Conservation (phyloP, 1,140 invertebrate species). For the Aradophagus sp. region DNA sequence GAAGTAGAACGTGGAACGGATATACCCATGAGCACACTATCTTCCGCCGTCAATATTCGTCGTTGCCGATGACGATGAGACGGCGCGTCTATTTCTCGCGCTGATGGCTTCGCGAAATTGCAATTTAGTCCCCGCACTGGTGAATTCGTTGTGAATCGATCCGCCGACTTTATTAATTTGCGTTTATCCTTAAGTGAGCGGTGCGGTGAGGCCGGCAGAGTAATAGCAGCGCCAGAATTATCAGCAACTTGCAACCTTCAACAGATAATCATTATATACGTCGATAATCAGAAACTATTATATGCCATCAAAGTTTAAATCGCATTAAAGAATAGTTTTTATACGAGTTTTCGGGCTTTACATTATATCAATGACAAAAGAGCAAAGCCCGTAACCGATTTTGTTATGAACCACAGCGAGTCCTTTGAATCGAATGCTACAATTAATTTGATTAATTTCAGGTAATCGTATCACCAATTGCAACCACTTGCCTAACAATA, state of each 20-base stretch:
- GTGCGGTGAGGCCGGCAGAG: conserved; percentile 21
- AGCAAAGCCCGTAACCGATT: no score
- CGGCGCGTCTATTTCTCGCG: conserved; percentile 28
- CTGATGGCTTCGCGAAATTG: conserved; percentile 53
- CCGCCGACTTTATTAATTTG: conserved; percentile 46
- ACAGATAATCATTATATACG: no score
- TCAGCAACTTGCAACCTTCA: conserved; percentile 47
- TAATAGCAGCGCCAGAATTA: conserved; percentile 30
- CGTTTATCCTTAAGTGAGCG: conserved; percentile 48
- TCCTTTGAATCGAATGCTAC: no score
- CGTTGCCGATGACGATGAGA: conserved; percentile 43
- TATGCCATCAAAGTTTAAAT: no score
- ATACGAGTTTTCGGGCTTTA: no score
- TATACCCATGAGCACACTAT: conserved; percentile 44
- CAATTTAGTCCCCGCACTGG: conserved; percentile 37
- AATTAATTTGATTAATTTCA: no score
- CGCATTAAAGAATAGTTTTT: no score
- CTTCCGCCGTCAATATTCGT: conserved; percentile 37
- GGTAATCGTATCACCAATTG: no score
- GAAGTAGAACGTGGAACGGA: conserved; percentile 38
- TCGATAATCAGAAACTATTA: no score
- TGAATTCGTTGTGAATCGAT: conserved; percentile 54
- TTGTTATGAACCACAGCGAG: no score
- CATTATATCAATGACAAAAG: no score
- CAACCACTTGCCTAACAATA: no score